A percentile compares a stretch with the other conserved stretches of the same genome.
phyloP scores from a whole-genome alignment of 2,888 invertebrate species.

The Nasonovia ribisnigri region DNA sequence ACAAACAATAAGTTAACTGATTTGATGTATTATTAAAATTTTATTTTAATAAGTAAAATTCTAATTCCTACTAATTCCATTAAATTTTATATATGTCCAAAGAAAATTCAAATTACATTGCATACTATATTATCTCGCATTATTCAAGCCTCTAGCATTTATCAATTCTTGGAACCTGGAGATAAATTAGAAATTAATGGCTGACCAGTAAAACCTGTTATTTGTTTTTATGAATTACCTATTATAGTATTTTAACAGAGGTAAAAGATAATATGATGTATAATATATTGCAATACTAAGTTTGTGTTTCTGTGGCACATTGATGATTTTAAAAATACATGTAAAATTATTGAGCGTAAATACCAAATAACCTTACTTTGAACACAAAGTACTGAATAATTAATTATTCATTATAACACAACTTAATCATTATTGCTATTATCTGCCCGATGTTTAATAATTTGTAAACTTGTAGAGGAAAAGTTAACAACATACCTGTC shows the following conservation, averaged over 20 bases:
- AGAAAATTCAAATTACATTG: neutral
- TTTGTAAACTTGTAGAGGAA: neutral
- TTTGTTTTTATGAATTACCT: slow-evolving; percentile 8
- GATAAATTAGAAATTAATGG: neutral
- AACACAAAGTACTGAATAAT: neutral
- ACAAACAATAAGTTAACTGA: neutral
- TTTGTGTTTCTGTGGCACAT: neutral
- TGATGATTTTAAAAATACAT: neutral
- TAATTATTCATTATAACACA: neutral
- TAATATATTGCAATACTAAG: neutral
- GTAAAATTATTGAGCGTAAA: neutral
- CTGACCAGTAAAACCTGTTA: slow-evolving; percentile 30
- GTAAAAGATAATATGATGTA: neutral
- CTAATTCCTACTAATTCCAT: neutral
- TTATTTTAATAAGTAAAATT: neutral
- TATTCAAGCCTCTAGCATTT: slow-evolving; percentile 26
- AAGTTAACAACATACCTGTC: neutral
- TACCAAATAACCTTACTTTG: neutral
- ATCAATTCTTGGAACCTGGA: neutral
- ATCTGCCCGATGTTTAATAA: too few relatives aligned
- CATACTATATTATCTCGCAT: neutral
- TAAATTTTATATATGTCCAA: neutral
- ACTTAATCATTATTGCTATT: too few relatives aligned
- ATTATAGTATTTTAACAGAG: neutral
- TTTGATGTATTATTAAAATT: neutral